Conservation (phyloP, 2,113 vertebrate species). For the Siphamia tubifer region DNA sequence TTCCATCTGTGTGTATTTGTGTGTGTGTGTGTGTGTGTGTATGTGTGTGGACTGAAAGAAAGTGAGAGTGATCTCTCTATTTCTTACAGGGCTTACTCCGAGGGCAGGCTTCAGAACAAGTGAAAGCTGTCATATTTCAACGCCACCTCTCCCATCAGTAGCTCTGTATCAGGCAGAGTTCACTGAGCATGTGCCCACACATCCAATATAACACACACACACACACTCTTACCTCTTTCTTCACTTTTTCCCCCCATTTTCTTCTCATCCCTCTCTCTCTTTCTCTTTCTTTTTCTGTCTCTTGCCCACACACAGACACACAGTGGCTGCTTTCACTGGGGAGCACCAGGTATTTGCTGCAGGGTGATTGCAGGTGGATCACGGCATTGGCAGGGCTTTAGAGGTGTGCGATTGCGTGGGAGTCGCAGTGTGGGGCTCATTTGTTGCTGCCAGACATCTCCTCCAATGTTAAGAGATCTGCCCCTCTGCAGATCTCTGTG, state of each 20-base stretch:
- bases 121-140: slow-evolving; percentile 67
- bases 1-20: slow-evolving; percentile 37
- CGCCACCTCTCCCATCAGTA: slow-evolving; percentile 50
- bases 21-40: slow-evolving; percentile 14
- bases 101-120: slow-evolving; percentile 59
- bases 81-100: slow-evolving; percentile 48
- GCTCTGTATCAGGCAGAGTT: slow-evolving; percentile 44
- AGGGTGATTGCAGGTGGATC: slow-evolving; percentile 62
- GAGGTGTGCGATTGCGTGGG: slow-evolving; percentile 38
- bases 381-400: slow-evolving; percentile 51
- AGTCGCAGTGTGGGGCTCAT: slow-evolving; percentile 50
- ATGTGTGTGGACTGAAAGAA: slow-evolving; percentile 6
- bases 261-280: neutral
- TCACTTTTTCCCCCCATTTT: neutral
- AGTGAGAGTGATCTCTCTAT: slow-evolving; percentile 66
- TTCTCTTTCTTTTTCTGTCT: neutral
- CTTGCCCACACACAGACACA: neutral
- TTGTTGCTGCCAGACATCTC: slow-evolving; percentile 69
- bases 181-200: slow-evolving; percentile 35
- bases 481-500: slow-evolving; percentile 50
- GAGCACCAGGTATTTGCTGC: slow-evolving; percentile 53
- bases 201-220: slow-evolving; percentile 27
- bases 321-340: slow-evolving; percentile 11
- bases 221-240: neutral
- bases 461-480: slow-evolving; percentile 50